Evolutionary conservation across 2,113 vertebrate species (phyloP), one percentile per base, ranked within the genome.

Genomic region (Heloderma charlesbogerti): DNA sequence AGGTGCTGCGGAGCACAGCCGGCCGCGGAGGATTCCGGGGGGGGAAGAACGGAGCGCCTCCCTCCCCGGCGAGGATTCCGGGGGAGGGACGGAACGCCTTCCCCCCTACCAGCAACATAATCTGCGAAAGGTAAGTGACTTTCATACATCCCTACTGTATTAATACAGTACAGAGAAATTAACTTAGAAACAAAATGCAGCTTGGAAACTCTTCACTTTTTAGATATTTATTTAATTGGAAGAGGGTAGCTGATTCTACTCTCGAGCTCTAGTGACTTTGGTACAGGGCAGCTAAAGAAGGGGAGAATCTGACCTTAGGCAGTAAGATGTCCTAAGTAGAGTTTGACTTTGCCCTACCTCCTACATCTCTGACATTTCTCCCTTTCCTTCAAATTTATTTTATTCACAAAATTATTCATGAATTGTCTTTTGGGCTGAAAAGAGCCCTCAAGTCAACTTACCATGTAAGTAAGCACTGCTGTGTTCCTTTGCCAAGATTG

Each of bases 81-180:
- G n/a, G n/a, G n/a, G n/a, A n/a, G n/a, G n/a, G n/a, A n/a, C n/a
- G n/a, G n/a, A n/a, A n/a, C n/a, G n/a, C n/a, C n/a, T n/a, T n/a
- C n/a, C n/a, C n/a, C n/a, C n/a, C n/a, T n/a, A n/a, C n/a, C n/a
- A n/a, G n/a, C n/a, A n/a, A n/a, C n/a, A n/a, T n/a, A n/a, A n/a
- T n/a, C n/a, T n/a, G n/a, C n/a, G n/a, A n/a, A n/a, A n/a, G n/a
- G n/a, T n/a, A n/a, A n/a, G n/a, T n/a, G n/a, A n/a, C n/a, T n/a
- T n/a, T n/a, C n/a, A n/a, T n/a, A n/a, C 15, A 66, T 66, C 63
- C 22, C 16, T 66, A 20, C 7, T 29, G 4, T 78, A 91, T 81
- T 84, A 88, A 84, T 88, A 93, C 83, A 83, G 48, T 40, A 2
- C 31, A 91, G 12, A 31, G 88, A 12, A 91, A 90, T 90, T 22